These are phyloP conservation scores for Margaritifera margaritifera DNA, from an alignment of 2,888 invertebrate species.

Conservation along the genomic window DNA sequence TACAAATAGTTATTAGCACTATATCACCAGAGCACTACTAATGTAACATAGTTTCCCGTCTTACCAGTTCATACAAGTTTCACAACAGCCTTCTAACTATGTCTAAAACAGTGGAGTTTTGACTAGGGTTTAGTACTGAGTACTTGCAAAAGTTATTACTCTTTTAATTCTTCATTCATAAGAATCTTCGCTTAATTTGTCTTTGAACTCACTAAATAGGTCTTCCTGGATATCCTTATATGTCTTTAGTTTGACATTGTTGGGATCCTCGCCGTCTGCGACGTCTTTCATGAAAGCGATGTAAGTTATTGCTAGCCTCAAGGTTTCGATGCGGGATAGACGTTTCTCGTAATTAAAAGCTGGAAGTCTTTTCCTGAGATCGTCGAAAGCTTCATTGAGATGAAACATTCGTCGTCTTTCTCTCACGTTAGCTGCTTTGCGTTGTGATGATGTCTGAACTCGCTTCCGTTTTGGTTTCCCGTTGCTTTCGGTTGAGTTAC, in stretches of 20 bases:
- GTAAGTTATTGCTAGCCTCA: slow-evolving; percentile 94
- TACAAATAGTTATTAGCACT: no score
- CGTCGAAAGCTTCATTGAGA: slow-evolving; percentile 65
- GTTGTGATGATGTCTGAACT: slow-evolving; percentile 56
- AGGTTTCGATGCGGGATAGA: slow-evolving; percentile 80
- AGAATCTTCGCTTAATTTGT: neutral
- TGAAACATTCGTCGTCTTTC: slow-evolving; percentile 66
- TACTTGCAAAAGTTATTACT: no score
- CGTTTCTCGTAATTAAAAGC: slow-evolving; percentile 68
- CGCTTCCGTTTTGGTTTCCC: slow-evolving; percentile 62
- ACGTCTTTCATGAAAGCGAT: slow-evolving; percentile 97
- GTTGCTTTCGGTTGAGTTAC: slow-evolving; percentile 10
- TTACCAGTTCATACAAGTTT: no score
- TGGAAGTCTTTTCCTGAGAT: slow-evolving; percentile 61
- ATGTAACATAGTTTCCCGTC: no score
- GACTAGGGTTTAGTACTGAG: no score
- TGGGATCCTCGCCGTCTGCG: slow-evolving; percentile 58
- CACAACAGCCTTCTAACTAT: no score
- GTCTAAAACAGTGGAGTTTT: no score
- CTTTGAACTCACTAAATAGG: slow-evolving; percentile 10
- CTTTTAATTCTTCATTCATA: no score
- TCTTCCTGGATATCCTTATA: slow-evolving; percentile 16
- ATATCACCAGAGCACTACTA: no score
- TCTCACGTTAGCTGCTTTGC: slow-evolving; percentile 65
- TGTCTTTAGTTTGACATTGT: slow-evolving; percentile 44